A percentile compares a stretch with the other conserved stretches of the same genome.
These are phyloP conservation scores for Rhopalosiphum nymphaeae DNA, from an alignment of 2,888 invertebrate genomes.

Conservation along the genomic window DNA sequence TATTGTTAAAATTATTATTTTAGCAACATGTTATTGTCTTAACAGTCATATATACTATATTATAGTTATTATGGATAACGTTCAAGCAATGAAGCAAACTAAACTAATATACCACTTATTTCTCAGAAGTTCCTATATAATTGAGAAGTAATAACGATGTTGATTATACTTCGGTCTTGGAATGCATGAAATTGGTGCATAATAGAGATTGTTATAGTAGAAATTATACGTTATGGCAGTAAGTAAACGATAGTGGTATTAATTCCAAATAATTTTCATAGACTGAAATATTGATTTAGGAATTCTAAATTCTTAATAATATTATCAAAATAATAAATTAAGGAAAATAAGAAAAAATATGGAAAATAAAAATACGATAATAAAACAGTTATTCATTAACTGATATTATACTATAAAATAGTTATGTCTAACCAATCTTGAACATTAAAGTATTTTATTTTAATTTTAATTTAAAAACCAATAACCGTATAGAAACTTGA, in stretches of 20 bases:
- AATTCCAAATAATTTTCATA: background rate
- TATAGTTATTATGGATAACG: constrained; percentile 25
- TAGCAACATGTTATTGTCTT: background rate
- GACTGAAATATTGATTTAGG: background rate
- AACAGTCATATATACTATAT: background rate
- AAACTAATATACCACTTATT: constrained; percentile 33
- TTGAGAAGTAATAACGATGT: constrained; percentile 55
- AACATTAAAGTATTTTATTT: background rate
- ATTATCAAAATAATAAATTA: background rate
- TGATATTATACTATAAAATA: background rate
- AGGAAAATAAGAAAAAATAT: background rate
- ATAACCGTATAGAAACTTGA: background rate
- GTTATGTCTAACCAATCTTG: background rate
- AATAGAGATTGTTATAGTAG: constrained; percentile 14
- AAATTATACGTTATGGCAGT: background rate
- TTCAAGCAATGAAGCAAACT: constrained; percentile 35
- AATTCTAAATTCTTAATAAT: background rate
- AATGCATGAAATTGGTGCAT: constrained; percentile 21
- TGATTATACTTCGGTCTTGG: constrained; percentile 45
- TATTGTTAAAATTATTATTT: constrained; percentile 10
- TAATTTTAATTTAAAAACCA: background rate
- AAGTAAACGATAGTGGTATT: background rate
- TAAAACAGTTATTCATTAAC: no score
- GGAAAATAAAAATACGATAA: no score
- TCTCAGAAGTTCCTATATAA: constrained; percentile 43